Evolutionary conservation across 1,140 invertebrate genomes (phyloP), one percentile per base, ranked within the genome.

Genomic region (Lepidurus arcticus): DNA sequence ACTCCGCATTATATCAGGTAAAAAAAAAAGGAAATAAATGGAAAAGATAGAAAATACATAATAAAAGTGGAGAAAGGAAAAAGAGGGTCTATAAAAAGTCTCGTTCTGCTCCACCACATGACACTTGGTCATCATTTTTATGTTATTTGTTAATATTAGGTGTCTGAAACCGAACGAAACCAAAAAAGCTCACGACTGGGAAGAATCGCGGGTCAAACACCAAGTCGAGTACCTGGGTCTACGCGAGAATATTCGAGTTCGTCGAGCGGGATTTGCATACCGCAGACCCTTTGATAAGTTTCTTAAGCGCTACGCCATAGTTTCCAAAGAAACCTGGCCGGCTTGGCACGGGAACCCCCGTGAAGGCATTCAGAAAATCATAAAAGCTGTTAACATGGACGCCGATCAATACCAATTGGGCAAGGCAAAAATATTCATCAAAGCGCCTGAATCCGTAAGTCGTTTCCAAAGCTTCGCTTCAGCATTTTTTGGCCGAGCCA

Each of bases 131-230:
- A 45, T 9, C 0, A 53, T n/a, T 75, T 13, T 5, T 11, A 75
- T 13, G 42, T 75, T 34, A 16, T 76, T 76, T 44, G 47, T 45
- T 2, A 9, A 13, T 26, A 74, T 1, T 74, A 83, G 92, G 44
- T 93, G 92, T 82, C 92, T 93, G 78, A 93, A 93, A 83, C 92
- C 92, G 3, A 93, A 93, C 82, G 91, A 93, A 83, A 91, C 89
- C 9, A 92, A 92, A 83, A 88, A 87, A 83, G 86, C 92, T 1
- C 85, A 88, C n/a, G 91, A 92, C 80, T 93, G 91, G 89, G 91
- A 93, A 81, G 84, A 88, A 45, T 82, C 86, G 10, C 85, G 90
- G 81, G 89, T 91, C 0, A 88, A 88, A 80, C 90, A 91, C 86
- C 87, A 88, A 83, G 87, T 88, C 13, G 84, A 85, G 79, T 82